Evolutionary conservation across 2,888 invertebrate species (phyloP), one percentile per base, ranked within the genome.

Genomic region (Chloroclystis v-ata): DNA sequence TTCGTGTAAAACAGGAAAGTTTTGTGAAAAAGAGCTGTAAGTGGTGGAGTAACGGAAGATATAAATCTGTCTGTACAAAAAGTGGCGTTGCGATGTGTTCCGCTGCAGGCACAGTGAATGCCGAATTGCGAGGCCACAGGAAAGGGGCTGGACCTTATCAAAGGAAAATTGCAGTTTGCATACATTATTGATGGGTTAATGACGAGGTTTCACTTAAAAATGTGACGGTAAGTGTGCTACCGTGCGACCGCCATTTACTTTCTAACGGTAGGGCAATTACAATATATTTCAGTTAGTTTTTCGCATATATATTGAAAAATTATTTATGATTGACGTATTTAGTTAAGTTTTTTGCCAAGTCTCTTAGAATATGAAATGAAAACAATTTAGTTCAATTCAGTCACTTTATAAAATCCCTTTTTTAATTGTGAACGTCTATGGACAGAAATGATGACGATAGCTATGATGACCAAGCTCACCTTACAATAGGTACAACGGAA

Each of bases 21-120:
- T 55, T 45, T 47, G 56, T 59, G 52, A 48, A 67, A 66, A 62
- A 61, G 57, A 60, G 59, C 48, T 53, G 43, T 53, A 55, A 60
- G 52, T 52, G 57, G 49, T 54, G 57, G 54, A 53, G 59, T 51
- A 69, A 48, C 69, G 74, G 74, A 75, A 75, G 72, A 63, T 65
- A 74, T 74, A 73, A 75, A 75, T 75, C 67, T 67, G 59, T 60
- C 64, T 63, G 49, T 51, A 58, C 66, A 69, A 72, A 72, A 75
- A 74, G 51, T 62, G 60, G 53, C 56, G 59, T 45, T 50, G 50
- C 53, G 56, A 60, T 28, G 59, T 57, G 59, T 68, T 61, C 54
- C 61, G 59, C 43, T 54, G 49, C 50, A 51, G 35, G 53, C 50
- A 54, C n/a, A 53, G 54, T 52, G 52, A 56, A 53, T 54, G 59